These are phyloP conservation scores for Antheraea assamensis DNA, from an alignment of 2,888 invertebrate species.

Conservation along the genomic window DNA sequence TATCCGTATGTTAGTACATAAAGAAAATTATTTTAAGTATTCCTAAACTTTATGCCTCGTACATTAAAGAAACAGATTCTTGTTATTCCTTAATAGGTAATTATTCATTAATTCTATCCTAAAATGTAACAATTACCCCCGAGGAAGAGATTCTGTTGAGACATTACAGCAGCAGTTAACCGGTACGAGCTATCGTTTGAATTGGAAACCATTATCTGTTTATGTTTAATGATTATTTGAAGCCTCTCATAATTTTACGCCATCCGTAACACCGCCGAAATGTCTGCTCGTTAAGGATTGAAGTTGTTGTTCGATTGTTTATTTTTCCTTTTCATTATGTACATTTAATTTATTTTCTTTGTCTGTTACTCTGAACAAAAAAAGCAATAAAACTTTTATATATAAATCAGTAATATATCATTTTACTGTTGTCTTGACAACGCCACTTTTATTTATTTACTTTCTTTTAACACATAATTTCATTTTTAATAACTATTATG, in stretches of 20 bases:
- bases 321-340: constrained; percentile 43
- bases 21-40: constrained; percentile 18
- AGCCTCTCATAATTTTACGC: constrained; percentile 72
- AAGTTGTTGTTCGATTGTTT: constrained; percentile 60
- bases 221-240: constrained; percentile 79
- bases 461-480: no score
- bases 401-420: no score
- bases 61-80: constrained; percentile 67
- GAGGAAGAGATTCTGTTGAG: constrained; percentile 72
- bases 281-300: constrained; percentile 64
- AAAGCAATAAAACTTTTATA: neutral
- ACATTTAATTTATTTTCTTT: neutral
- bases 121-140: constrained; percentile 69
- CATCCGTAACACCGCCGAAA: constrained; percentile 64
- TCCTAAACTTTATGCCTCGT: constrained; percentile 47
- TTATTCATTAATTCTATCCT: constrained; percentile 74
- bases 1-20: neutral
- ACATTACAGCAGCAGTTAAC: constrained; percentile 73
- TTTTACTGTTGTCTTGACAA: no score
- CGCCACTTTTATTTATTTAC: no score
- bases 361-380: neutral
- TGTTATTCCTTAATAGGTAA: constrained; percentile 60
- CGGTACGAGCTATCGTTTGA: constrained; percentile 72
- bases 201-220: constrained; percentile 77
- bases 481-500: no score